Evolutionary conservation across 2,888 invertebrate species (phyloP), one percentile per base, ranked within the genome.

Genomic region (Plebejus melissa): DNA sequence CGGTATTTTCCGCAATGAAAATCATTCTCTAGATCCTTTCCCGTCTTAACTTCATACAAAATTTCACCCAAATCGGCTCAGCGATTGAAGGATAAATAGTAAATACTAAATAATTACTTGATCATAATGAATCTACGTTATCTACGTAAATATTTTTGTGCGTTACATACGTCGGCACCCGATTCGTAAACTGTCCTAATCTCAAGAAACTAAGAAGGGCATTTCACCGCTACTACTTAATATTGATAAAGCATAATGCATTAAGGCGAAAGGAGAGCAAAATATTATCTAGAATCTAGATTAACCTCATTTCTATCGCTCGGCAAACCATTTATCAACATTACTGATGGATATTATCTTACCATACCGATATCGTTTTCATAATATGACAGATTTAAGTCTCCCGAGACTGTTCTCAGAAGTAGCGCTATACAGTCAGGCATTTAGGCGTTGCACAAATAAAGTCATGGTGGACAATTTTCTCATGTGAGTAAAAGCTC

Each of bases 201-300:
- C 58, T 58, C 7, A 4, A 22, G 7, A 58, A 65, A 65, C 65
- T 65, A 32, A 65, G 65, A 58, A 65, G 65, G 65, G 32, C 4
- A 65, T 36, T 65, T 65, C 32, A 65, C 65, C 65, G 65, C 36
- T 65, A 36, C 65, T 65, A 65, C 5, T 65, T 4, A 65, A 65
- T 65, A 65, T 16, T 65, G 65, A 65, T 65, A 65, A 65, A 65
- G 65, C 65, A 65, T 65, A 65, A 65, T 36, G 65, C 65, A 65
- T 65, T 65, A 32, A 36, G 65, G 65, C 65, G 65, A 65, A 65
- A 65, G 65, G 65, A 65, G 65, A 65, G 65, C 32, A 36, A 22
- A 65, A 65, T 36, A 65, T 65, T 16, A 65, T 65, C 65, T 65
- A 65, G 65, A 65, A 65, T 65, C 65, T 65, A 65, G 65, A 65